Conservation (phyloP, 2,797 vertebrate genomes). For the Synaphobranchus kaupii region DNA sequence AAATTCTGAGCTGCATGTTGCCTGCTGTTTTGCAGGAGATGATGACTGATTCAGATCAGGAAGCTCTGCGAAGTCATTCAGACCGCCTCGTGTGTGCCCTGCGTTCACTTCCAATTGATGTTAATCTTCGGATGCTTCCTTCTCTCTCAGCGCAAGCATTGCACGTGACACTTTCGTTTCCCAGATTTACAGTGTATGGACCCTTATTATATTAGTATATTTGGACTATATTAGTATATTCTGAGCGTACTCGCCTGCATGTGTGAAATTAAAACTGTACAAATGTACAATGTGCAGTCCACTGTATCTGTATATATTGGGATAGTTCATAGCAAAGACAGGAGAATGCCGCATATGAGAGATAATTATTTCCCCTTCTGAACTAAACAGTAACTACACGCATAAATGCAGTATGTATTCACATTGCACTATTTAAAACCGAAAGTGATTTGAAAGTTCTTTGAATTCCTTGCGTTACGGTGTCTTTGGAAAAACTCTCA, state of each 20-base stretch:
- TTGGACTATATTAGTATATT: background rate
- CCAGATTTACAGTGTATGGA: too few species aligned
- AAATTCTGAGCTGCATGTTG: background rate
- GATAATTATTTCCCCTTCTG: background rate
- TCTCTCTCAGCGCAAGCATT: background rate
- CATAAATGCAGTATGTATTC: background rate
- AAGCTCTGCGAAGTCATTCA: background rate
- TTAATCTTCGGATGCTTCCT: background rate
- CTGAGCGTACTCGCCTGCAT: background rate
- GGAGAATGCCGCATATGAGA: background rate
- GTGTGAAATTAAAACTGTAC: constrained; percentile 24
- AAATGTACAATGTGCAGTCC: constrained; percentile 5
- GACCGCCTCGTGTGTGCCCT: background rate
- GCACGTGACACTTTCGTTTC: too few species aligned
- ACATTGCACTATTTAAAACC: background rate
- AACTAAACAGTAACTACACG: background rate
- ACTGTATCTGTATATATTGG: background rate
- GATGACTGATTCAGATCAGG: background rate
- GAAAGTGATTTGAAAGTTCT: background rate
- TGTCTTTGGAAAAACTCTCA: background rate
- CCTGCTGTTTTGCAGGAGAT: background rate
- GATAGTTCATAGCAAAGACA: background rate
- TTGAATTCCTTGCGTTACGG: background rate
- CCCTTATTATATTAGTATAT: background rate
- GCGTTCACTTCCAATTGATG: background rate